These are phyloP conservation scores for Branchipolynoe longqiensis DNA, from an alignment of 2,888 invertebrate genomes.

Conservation along the genomic window DNA sequence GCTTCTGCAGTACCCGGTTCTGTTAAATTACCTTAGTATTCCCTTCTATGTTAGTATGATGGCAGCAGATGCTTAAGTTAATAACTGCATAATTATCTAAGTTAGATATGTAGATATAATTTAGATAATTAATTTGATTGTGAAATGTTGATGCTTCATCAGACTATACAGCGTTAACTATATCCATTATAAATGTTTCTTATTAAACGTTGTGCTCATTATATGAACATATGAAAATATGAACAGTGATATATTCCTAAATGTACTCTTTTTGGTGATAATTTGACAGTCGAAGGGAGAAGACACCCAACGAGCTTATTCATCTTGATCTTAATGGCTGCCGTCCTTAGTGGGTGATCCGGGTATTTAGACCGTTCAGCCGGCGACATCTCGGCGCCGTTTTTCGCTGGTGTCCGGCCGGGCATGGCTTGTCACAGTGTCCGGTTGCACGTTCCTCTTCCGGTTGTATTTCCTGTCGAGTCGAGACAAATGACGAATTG, in stretches of 20 bases:
- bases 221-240: not conserved
- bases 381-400: constrained; percentile 34
- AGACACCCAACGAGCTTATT: constrained; percentile 2
- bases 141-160: too few relatives aligned
- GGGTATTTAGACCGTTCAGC: constrained; percentile 20
- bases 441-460: constrained; percentile 35
- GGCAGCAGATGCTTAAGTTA: too few relatives aligned
- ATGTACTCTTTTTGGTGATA: too few relatives aligned
- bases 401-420: not conserved
- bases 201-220: not conserved
- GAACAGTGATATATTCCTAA: not conserved
- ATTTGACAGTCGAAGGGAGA: constrained; percentile 22
- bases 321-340: constrained; percentile 19
- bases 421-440: constrained; percentile 44
- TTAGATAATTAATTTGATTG: too few relatives aligned
- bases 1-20: too few relatives aligned
- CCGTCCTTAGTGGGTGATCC: not conserved
- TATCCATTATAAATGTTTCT: not conserved
- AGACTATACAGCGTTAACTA: too few relatives aligned
- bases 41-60: too few relatives aligned
- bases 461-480: constrained; percentile 25
- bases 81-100: too few relatives aligned
- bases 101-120: too few relatives aligned
- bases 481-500: constrained; percentile 20
- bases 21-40: too few relatives aligned